Conservation (phyloP, 2,888 invertebrate genomes). For the Lasiommata megera region DNA sequence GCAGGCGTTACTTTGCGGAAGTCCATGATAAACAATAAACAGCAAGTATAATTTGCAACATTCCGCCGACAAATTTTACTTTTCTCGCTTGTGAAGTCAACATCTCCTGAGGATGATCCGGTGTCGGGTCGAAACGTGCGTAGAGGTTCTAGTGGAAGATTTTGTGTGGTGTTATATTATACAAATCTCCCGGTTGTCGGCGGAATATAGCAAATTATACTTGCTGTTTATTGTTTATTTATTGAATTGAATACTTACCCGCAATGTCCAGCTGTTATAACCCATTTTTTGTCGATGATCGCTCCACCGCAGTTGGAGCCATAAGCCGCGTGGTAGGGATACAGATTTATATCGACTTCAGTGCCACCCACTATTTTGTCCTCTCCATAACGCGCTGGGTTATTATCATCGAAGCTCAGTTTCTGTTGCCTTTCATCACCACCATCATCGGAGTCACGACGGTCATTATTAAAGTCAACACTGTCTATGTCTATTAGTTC, state of each 20-base stretch:
- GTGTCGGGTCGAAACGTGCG: too few relatives aligned
- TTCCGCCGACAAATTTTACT: too few relatives aligned
- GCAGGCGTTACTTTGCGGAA: too few relatives aligned
- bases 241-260: conserved; percentile 51
- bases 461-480: conserved; percentile 50
- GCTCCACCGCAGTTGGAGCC: conserved; percentile 71
- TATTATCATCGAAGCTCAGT: conserved; percentile 9
- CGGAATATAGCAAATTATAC: too few relatives aligned
- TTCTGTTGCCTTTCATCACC: background rate
- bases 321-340: conserved; percentile 71
- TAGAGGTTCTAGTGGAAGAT: too few relatives aligned
- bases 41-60: too few relatives aligned
- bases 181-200: too few relatives aligned
- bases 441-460: conserved; percentile 18
- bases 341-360: conserved; percentile 65
- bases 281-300: conserved; percentile 64
- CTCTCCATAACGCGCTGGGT: conserved; percentile 40
- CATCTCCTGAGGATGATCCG: too few relatives aligned
- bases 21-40: too few relatives aligned
- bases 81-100: too few relatives aligned
- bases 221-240: too few relatives aligned
- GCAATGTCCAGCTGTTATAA: conserved; percentile 73
- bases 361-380: conserved; percentile 70
- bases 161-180: too few relatives aligned
- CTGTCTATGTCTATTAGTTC: conserved; percentile 55